Percentiles rank a stretch among this genome's conserved stretches.
phyloP scores from a whole-genome alignment of 2,888 invertebrate genomes.

The Pimpla rufipes region DNA sequence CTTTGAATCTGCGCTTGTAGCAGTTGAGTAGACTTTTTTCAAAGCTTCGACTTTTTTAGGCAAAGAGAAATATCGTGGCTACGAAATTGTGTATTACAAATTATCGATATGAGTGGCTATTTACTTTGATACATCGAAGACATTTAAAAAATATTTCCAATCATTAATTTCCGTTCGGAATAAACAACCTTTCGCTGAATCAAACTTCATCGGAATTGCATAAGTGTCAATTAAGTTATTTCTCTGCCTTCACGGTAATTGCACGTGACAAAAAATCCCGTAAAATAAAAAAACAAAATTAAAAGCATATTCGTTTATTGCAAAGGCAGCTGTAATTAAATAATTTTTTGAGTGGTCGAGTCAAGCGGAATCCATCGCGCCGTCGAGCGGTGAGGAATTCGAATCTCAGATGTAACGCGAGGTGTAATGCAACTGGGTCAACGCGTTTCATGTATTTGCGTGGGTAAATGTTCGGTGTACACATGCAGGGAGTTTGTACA shows the following conservation, averaged over 20 bases:
- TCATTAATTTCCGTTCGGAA: neutral
- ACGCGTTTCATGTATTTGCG: constrained; percentile 59
- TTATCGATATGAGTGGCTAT: neutral
- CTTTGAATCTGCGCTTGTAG: constrained; percentile 13
- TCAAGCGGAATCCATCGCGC: constrained; percentile 10
- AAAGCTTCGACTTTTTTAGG: constrained; percentile 25
- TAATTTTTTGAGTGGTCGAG: constrained; percentile 26
- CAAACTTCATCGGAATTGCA: constrained; percentile 7
- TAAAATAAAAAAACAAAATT: constrained; percentile 1
- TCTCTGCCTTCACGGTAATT: neutral
- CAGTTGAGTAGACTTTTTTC: constrained; percentile 36
- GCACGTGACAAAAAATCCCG: constrained; percentile 17
- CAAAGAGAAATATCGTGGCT: neutral
- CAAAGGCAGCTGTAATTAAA: constrained; percentile 40
- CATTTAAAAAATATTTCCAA: neutral
- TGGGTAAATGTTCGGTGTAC: constrained; percentile 61
- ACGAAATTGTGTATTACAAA: constrained; percentile 24
- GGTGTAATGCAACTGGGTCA: constrained; percentile 43
- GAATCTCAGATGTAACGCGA: constrained; percentile 42
- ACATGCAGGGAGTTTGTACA: constrained; percentile 18
- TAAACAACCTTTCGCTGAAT: constrained; percentile 26
- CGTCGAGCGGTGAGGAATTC: constrained; percentile 35
- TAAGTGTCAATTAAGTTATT: constrained; percentile 25
- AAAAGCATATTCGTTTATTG: constrained; percentile 23
- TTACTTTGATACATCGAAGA: neutral